phyloP scores from a whole-genome alignment of 2,888 invertebrate species.

The Melipona bicolor region DNA sequence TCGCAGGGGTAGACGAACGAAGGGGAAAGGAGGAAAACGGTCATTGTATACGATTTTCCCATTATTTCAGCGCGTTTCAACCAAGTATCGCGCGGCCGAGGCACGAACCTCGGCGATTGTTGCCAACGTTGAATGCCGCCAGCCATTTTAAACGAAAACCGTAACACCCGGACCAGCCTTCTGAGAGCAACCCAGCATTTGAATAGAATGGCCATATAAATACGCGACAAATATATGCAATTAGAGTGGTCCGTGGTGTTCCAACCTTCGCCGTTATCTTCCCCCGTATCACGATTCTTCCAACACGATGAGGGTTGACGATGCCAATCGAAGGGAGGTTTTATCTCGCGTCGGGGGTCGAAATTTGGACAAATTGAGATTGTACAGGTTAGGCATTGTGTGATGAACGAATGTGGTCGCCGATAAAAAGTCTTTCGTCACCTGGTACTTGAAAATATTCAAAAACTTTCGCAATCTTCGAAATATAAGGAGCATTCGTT shows the following conservation, averaged over 20 bases:
- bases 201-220: constrained; percentile 51
- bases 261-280: constrained; percentile 6
- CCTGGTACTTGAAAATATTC: too few species aligned
- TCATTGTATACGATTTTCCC: constrained; percentile 52
- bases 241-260: constrained; percentile 16
- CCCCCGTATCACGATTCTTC: too few species aligned
- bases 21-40: not conserved
- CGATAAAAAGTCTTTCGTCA: too few species aligned
- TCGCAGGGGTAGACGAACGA: not conserved
- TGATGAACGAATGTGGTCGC: too few species aligned
- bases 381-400: not conserved
- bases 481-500: too few species aligned
- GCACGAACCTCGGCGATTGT: constrained; percentile 37
- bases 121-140: constrained; percentile 15
- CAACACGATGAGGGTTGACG: not conserved
- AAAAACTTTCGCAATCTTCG: too few species aligned
- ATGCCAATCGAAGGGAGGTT: not conserved
- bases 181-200: constrained; percentile 10
- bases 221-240: constrained; percentile 56
- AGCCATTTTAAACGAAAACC: constrained; percentile 29
- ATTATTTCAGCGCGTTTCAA: constrained; percentile 44
- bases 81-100: constrained; percentile 11
- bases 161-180: constrained; percentile 6
- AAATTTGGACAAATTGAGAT: constrained; percentile 7
- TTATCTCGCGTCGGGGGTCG: not conserved